These are phyloP conservation scores for Adelosebastes latens DNA, from an alignment of 2,797 vertebrate species.

Conservation along the genomic window DNA sequence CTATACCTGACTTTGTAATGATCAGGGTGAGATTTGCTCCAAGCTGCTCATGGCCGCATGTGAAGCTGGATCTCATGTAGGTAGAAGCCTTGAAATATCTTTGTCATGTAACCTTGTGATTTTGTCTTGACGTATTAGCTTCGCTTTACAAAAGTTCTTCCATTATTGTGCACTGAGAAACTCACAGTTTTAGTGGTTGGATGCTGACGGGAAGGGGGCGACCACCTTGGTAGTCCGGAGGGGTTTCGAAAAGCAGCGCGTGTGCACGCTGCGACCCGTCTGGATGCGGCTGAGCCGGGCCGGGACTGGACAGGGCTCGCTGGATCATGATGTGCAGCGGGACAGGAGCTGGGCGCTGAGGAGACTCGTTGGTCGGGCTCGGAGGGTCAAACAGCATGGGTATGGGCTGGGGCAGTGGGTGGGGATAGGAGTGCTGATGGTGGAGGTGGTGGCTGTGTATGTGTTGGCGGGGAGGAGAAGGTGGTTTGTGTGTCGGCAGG, in stretches of 20 bases:
- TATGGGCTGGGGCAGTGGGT: conserved; percentile 77
- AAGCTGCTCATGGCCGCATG: not conserved
- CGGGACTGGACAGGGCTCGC: conserved; percentile 92
- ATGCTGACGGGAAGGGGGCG: conserved; percentile 96
- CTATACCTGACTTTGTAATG: not conserved
- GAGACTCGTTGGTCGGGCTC: conserved; percentile 75
- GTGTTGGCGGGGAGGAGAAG: conserved; percentile 82
- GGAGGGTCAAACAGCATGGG: conserved; percentile 82
- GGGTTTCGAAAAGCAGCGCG: conserved; percentile 90
- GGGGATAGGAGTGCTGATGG: conserved; percentile 84
- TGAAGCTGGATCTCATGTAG: not conserved
- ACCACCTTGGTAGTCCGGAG: conserved; percentile 84
- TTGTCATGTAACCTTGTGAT: not conserved
- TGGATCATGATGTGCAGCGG: conserved; percentile 98
- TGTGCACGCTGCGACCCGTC: conserved; percentile 93
- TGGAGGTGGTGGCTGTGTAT: conserved; percentile 78
- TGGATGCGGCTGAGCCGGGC: conserved; percentile 86
- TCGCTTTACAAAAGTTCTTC: not conserved
- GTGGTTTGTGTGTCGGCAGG: conserved; percentile 85
- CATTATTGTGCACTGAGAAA: conserved; percentile 19
- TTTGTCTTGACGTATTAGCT: not conserved
- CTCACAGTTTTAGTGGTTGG: conserved; percentile 97
- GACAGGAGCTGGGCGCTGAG: conserved; percentile 85
- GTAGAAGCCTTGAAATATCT: not conserved
- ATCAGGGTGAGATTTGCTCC: not conserved